These are phyloP conservation scores for Brachynemurus nebulosus DNA, from an alignment of 2,888 invertebrate genomes.

Conservation along the genomic window DNA sequence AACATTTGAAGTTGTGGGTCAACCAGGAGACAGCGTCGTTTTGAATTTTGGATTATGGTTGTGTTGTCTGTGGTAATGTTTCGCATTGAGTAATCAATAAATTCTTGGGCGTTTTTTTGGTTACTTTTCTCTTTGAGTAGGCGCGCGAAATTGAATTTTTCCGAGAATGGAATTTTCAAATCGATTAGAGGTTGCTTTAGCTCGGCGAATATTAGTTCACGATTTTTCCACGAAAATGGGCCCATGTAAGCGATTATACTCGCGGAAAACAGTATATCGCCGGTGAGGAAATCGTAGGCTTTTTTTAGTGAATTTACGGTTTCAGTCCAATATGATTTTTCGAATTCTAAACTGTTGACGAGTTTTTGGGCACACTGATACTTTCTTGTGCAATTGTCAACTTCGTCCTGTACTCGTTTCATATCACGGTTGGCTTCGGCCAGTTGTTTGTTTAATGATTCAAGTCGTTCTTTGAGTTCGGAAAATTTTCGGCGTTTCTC, in stretches of 20 bases:
- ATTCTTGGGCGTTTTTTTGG: slow-evolving; percentile 74
- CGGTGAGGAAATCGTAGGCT: slow-evolving; percentile 69
- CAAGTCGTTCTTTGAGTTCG: slow-evolving; percentile 62
- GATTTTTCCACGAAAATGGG: slow-evolving; percentile 61
- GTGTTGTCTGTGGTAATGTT: slow-evolving; percentile 66
- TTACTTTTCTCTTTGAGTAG: slow-evolving; percentile 78
- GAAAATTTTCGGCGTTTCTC: slow-evolving; percentile 68
- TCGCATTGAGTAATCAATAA: slow-evolving; percentile 65
- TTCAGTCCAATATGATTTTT: slow-evolving; percentile 71
- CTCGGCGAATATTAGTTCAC: slow-evolving; percentile 58
- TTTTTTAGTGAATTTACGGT: slow-evolving; percentile 62
- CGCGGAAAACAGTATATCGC: slow-evolving; percentile 78
- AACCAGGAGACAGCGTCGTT: slow-evolving; percentile 65
- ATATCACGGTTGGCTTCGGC: slow-evolving; percentile 51
- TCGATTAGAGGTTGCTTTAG: slow-evolving; percentile 59
- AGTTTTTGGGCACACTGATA: slow-evolving; percentile 74
- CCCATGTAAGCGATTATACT: slow-evolving; percentile 84
- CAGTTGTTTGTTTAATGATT: slow-evolving; percentile 52
- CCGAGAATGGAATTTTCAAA: slow-evolving; percentile 58
- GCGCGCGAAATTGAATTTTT: slow-evolving; percentile 59
- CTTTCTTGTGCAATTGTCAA: slow-evolving; percentile 70
- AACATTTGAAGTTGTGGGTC: slow-evolving; percentile 79
- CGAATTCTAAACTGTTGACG: slow-evolving; percentile 76
- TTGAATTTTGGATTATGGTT: slow-evolving; percentile 66
- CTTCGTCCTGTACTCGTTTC: slow-evolving; percentile 55